Conservation (phyloP, 2,797 vertebrate species). For the Propithecus perrieri region DNA sequence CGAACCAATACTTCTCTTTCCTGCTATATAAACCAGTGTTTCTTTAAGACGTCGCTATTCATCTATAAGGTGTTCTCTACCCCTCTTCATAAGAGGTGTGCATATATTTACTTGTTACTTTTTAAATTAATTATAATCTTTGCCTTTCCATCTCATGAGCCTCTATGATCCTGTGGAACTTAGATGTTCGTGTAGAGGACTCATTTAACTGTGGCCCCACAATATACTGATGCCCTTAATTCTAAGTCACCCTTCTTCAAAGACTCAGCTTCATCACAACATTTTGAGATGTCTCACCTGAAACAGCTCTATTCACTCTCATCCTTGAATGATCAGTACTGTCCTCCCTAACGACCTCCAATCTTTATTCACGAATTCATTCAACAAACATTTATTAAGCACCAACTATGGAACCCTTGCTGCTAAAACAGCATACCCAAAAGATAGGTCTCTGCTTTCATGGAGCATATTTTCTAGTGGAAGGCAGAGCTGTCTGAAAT, state of each 20-base stretch:
- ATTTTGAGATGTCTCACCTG: not conserved
- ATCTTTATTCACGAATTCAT: not conserved
- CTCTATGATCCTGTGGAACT: not conserved
- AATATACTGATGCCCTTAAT: not conserved
- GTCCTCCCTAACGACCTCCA: not conserved
- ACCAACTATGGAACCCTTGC: not conserved
- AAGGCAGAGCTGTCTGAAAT: not conserved
- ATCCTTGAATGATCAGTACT: not conserved
- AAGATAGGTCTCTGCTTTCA: not conserved
- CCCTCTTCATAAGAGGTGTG: not conserved
- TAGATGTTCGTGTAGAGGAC: not conserved
- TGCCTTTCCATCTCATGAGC: not conserved
- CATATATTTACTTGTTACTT: not conserved
- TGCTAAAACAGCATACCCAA: not conserved
- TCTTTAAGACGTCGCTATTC: not conserved
- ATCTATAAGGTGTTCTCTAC: not conserved
- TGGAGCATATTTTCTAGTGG: not conserved
- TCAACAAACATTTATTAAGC: not conserved
- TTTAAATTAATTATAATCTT: not conserved
- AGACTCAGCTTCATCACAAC: not conserved
- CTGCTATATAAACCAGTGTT: not conserved
- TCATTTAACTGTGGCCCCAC: not conserved
- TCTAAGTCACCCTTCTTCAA: not conserved
- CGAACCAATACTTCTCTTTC: not conserved
- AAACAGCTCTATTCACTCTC: not conserved